phyloP scores from a whole-genome alignment of 2,888 invertebrate genomes.

The Melinaea menophilus region DNA sequence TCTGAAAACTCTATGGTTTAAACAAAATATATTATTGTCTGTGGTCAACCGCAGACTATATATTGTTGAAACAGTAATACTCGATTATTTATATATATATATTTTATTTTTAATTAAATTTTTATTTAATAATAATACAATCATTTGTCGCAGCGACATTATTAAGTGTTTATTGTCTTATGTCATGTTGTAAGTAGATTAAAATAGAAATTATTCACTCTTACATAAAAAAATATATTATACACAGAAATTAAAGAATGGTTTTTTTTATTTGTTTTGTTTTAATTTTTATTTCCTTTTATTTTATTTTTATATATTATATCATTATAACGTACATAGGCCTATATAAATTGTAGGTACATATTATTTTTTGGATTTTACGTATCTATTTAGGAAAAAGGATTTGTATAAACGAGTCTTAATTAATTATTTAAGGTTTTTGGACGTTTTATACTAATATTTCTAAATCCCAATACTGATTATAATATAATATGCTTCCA shows the following conservation, averaged over 20 bases:
- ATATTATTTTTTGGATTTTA: slow-evolving; percentile 1
- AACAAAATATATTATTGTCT: slow-evolving; percentile 58
- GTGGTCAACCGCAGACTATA: slow-evolving; percentile 67
- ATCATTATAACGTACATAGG: slow-evolving; percentile 31
- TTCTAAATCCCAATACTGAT: slow-evolving; percentile 20
- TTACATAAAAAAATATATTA: slow-evolving; percentile 64
- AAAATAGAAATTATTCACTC: slow-evolving; percentile 66
- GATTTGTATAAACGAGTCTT: slow-evolving; percentile 63
- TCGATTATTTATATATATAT: slow-evolving; percentile 77
- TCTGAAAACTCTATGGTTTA: slow-evolving; percentile 55
- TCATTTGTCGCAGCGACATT: slow-evolving; percentile 66
- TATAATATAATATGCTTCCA: slow-evolving; percentile 21
- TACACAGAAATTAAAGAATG: slow-evolving; percentile 73
- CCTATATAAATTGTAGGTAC: slow-evolving; percentile 33
- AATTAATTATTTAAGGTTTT: slow-evolving; percentile 41
- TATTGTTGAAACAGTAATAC: slow-evolving; percentile 75
- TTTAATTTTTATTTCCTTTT: slow-evolving; percentile 46
- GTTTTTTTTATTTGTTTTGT: slow-evolving; percentile 58
- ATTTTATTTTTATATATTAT: slow-evolving; percentile 37
- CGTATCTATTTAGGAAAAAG: slow-evolving; percentile 37
- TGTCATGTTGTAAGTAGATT: slow-evolving; percentile 68
- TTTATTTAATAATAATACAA: slow-evolving; percentile 58
- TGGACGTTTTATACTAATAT: slow-evolving; percentile 37
- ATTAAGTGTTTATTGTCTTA: slow-evolving; percentile 53
- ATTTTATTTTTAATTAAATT: slow-evolving; percentile 69